phyloP scores from a whole-genome alignment of 2,797 vertebrate species.

The Argyrosomus regius region DNA sequence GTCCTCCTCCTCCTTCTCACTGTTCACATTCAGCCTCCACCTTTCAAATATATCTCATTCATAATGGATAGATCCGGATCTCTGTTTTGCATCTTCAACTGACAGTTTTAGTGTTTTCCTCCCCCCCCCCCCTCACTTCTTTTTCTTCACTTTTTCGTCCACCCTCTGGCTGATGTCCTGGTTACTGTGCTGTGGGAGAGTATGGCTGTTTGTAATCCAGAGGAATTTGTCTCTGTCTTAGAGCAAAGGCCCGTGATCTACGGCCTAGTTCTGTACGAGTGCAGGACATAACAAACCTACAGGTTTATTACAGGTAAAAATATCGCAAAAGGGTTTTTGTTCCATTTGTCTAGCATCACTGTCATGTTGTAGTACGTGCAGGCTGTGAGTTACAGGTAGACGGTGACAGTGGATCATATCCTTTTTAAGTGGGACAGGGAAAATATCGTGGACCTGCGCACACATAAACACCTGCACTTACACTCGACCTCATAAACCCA shows the following conservation, averaged over 20 bases:
- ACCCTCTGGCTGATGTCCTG: conserved; percentile 33
- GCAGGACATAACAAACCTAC: conserved; percentile 27
- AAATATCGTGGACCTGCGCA: conserved; percentile 36
- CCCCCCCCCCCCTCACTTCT: neutral
- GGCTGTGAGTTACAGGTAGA: conserved; percentile 43
- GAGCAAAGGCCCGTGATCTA: conserved; percentile 42
- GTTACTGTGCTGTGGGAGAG: conserved; percentile 32
- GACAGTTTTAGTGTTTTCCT: conserved; percentile 80
- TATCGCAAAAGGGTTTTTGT: conserved; percentile 31
- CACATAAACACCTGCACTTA: conserved; percentile 54
- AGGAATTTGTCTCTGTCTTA: conserved; percentile 31
- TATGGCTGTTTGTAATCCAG: conserved; percentile 36
- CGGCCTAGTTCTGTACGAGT: conserved; percentile 18
- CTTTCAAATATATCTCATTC: conserved; percentile 85
- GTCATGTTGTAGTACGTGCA: conserved; percentile 23
- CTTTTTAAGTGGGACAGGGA: conserved; percentile 31
- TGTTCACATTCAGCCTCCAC: conserved; percentile 73
- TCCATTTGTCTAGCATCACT: conserved; percentile 39
- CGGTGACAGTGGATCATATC: conserved; percentile 42
- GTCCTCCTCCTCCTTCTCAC: conserved; percentile 44
- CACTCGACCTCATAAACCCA: conserved; percentile 49
- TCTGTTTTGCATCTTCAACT: conserved; percentile 85
- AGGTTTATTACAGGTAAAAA: conserved; percentile 59
- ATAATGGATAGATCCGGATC: conserved; percentile 86
- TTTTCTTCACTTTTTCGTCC: conserved; percentile 26